Percentiles rank a stretch among this genome's conserved stretches.
These are phyloP conservation scores for Cydia fagiglandana DNA, from an alignment of 1,140 invertebrate species.

Conservation along the genomic window DNA sequence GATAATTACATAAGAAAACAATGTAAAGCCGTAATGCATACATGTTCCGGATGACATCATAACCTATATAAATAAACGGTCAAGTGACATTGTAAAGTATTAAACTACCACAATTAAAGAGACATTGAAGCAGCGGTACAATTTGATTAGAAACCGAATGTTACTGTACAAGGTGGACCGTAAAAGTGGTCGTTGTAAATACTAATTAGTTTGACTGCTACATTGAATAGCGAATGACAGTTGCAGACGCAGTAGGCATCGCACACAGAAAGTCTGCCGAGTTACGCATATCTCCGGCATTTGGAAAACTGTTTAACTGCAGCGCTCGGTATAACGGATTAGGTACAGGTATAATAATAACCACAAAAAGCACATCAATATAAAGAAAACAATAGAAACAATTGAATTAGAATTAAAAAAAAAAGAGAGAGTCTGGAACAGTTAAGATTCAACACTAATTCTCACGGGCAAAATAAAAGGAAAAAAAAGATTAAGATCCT, in stretches of 20 bases:
- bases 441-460: no score
- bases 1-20: constrained; percentile 5
- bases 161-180: constrained; percentile 15
- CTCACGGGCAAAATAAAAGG: no score
- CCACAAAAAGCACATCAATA: no score
- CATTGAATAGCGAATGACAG: constrained; percentile 13
- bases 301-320: neutral
- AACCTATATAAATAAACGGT: neutral
- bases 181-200: constrained; percentile 19
- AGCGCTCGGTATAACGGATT: no score
- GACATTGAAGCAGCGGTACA: neutral
- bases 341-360: no score
- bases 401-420: no score
- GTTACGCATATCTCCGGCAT: neutral
- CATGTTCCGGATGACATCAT: neutral
- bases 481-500: no score
- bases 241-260: constrained; percentile 34
- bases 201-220: constrained; percentile 26
- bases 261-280: constrained; percentile 16
- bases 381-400: no score
- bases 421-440: no score
- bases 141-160: neutral
- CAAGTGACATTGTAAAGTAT: neutral
- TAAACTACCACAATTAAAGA: constrained; percentile 9
- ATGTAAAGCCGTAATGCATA: neutral